phyloP scores from a whole-genome alignment of 2,113 vertebrate species.

The Atherinomorus stipes region DNA sequence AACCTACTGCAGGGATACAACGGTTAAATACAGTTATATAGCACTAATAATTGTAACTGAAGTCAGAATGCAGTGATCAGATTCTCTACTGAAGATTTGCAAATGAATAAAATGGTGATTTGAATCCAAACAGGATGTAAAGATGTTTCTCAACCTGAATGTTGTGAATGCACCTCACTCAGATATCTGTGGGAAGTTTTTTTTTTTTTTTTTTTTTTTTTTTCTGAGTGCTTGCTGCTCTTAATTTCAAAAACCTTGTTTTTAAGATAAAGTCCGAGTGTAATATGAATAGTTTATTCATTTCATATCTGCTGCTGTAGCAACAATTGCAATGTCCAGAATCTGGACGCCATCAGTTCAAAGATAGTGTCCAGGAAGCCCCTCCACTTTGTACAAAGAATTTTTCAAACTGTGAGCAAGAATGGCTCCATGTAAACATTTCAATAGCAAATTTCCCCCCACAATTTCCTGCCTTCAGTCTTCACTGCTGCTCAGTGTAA shows the following conservation, averaged over 20 bases:
- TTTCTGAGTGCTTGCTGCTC: constrained; percentile 23
- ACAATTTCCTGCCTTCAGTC: constrained; percentile 42
- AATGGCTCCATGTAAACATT: constrained; percentile 46
- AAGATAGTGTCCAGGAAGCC: constrained; percentile 40
- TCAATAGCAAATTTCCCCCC: constrained; percentile 46
- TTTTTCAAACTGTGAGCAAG: constrained; percentile 20
- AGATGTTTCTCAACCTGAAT: neutral
- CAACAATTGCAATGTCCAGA: neutral
- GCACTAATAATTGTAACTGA: neutral
- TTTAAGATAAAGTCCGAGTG: neutral
- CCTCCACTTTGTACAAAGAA: constrained; percentile 10
- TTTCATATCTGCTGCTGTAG: constrained; percentile 12
- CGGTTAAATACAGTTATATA: neutral
- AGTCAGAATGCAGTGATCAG: neutral
- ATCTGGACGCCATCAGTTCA: constrained; percentile 22
- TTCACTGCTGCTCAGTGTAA: constrained; percentile 21
- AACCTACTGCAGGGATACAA: neutral
- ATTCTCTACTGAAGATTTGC: neutral
- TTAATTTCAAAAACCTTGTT: neutral
- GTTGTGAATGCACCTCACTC: neutral
- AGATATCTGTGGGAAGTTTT: neutral
- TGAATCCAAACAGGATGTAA: neutral
- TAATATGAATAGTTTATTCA: constrained; percentile 15
- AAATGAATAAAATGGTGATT: neutral
- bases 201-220: constrained; percentile 8